Evolutionary conservation across 1,140 invertebrate species (phyloP).

Genomic region (Stenopsyche tienmushanensis): DNA sequence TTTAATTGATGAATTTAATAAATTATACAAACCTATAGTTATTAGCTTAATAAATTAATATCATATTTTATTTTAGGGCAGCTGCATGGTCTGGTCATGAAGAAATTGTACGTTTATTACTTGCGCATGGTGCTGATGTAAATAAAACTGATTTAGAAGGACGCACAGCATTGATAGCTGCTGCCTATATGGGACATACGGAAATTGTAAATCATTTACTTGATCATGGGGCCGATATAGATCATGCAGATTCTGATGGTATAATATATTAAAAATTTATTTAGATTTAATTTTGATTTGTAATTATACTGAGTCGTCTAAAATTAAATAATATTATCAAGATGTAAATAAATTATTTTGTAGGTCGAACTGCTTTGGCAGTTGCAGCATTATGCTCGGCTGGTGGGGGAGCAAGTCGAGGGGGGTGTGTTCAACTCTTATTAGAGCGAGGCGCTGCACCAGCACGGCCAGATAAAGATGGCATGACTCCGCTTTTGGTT

Average conservation of each 20-base stretch:
- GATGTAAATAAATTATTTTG: neutral
- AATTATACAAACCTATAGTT: too few species aligned
- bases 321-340: neutral
- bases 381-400: conserved; percentile 90
- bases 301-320: conserved; percentile 8
- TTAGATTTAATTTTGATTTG: too few species aligned
- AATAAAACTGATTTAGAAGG: conserved; percentile 85
- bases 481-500: conserved; percentile 89
- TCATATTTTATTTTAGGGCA: conserved; percentile 57
- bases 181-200: conserved; percentile 88
- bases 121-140: conserved; percentile 67
- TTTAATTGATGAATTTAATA: too few species aligned
- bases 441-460: conserved; percentile 84
- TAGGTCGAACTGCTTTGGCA: conserved; percentile 79
- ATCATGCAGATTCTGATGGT: conserved; percentile 89
- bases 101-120: conserved; percentile 69
- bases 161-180: conserved; percentile 86
- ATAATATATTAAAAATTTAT: too few species aligned
- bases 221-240: conserved; percentile 81
- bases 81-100: conserved; percentile 86
- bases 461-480: conserved; percentile 87
- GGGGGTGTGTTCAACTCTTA: conserved; percentile 59
- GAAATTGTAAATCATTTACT: conserved; percentile 87
- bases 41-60: neutral
- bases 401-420: conserved; percentile 72